Evolutionary conservation across 2,888 invertebrate genomes (phyloP).

Genomic region (Cataglyphis altisquamis): DNA sequence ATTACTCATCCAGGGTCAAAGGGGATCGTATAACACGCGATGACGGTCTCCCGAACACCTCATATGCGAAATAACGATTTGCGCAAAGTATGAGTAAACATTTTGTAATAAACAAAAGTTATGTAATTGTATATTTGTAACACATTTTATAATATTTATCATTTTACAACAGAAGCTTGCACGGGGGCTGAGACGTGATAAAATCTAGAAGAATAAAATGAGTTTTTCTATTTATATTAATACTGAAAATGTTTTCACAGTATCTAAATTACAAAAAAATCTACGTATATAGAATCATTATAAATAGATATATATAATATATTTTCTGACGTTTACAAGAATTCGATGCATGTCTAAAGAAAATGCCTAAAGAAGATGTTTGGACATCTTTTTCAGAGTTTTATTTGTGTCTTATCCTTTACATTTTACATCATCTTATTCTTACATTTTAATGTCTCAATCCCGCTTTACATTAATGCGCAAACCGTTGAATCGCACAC

Average conservation of each 20-base stretch:
- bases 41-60: not conserved
- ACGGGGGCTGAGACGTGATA: not conserved
- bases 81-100: slow-evolving; percentile 32
- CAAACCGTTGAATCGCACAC: slow-evolving; percentile 33
- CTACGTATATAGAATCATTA: not conserved
- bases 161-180: not conserved
- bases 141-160: slow-evolving; percentile 30
- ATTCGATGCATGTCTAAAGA: not conserved
- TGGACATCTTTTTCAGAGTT: not conserved
- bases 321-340: not conserved
- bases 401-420: not conserved
- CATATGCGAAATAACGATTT: slow-evolving; percentile 38
- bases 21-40: not conserved
- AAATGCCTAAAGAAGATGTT: not conserved
- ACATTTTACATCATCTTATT: not conserved
- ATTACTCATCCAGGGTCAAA: slow-evolving; percentile 41
- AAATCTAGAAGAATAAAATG: slow-evolving; percentile 1
- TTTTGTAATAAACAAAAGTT: slow-evolving; percentile 13
- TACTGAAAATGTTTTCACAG: not conserved
- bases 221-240: not conserved
- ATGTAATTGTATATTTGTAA: too few species aligned
- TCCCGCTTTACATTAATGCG: not conserved
- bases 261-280: not conserved
- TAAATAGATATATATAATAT: not conserved
- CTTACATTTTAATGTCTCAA: slow-evolving; percentile 13